Evolutionary conservation across 2,888 invertebrate genomes (phyloP).

Genomic region (Noctuana brunneofusca): DNA sequence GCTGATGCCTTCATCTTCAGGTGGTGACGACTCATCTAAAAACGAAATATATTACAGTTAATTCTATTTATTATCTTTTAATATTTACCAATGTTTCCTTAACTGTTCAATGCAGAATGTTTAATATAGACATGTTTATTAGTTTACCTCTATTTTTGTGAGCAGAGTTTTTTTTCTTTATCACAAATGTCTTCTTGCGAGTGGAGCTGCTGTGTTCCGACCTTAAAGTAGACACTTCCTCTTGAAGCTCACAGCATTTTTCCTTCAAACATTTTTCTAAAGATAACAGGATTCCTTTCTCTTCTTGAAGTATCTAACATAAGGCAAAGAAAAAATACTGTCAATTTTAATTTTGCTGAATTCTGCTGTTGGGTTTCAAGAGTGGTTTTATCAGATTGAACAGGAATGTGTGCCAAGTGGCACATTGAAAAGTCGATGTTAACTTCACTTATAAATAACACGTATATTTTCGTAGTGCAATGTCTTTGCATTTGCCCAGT

Average conservation of each 20-base stretch:
- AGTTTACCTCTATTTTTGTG: conserved; percentile 74
- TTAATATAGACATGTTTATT: neutral
- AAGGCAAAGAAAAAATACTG: conserved; percentile 38
- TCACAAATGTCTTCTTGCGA: conserved; percentile 74
- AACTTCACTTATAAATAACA: too few species aligned
- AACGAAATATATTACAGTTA: conserved; percentile 42
- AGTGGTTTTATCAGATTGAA: too few species aligned
- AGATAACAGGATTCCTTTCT: conserved; percentile 88
- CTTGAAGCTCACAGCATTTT: conserved; percentile 88
- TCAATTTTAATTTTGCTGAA: neutral
- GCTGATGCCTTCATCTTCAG: conserved; percentile 94
- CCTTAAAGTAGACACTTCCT: conserved; percentile 85
- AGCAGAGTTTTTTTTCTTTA: conserved; percentile 74
- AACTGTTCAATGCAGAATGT: neutral
- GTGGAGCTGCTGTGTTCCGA: conserved; percentile 79
- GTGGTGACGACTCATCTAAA: conserved; percentile 87
- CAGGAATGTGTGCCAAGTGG: too few species aligned
- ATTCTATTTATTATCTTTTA: neutral
- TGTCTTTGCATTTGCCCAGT: too few species aligned
- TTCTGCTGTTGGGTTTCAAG: too few species aligned
- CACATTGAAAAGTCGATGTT: too few species aligned
- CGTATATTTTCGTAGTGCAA: too few species aligned
- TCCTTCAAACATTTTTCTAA: conserved; percentile 89
- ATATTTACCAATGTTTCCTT: neutral
- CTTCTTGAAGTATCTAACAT: conserved; percentile 91